Evolutionary conservation across 2,888 invertebrate species (phyloP).

Genomic region (Morpho achilles): DNA sequence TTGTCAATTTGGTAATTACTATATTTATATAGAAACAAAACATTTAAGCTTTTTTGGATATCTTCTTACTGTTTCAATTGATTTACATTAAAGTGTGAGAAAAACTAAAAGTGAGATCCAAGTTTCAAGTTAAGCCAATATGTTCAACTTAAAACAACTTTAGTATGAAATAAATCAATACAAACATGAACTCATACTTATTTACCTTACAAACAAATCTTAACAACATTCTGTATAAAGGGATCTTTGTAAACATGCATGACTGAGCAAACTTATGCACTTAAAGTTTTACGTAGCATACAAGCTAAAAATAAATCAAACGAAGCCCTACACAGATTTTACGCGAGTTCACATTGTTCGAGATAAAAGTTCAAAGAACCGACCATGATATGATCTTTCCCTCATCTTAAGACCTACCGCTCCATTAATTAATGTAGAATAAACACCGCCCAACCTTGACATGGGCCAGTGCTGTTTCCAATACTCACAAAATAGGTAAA

Average conservation of each 20-base stretch:
- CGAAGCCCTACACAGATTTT: slow-evolving; percentile 41
- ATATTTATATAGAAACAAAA: no score
- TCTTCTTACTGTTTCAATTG: no score
- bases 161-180: slow-evolving; percentile 1
- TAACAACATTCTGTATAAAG: slow-evolving; percentile 16
- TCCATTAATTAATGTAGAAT: slow-evolving; percentile 37
- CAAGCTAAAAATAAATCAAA: slow-evolving; percentile 64
- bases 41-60: no score
- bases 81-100: no score
- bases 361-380: slow-evolving; percentile 48
- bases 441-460: slow-evolving; percentile 39
- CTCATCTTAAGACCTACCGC: slow-evolving; percentile 50
- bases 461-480: slow-evolving; percentile 29
- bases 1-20: no score
- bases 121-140: no score
- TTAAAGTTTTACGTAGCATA: slow-evolving; percentile 38
- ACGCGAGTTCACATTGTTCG: slow-evolving; percentile 28
- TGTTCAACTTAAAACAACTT: background rate
- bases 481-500: slow-evolving; percentile 29
- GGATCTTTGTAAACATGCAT: slow-evolving; percentile 18
- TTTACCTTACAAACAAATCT: slow-evolving; percentile 12
- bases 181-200: background rate
- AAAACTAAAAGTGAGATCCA: no score
- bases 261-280: slow-evolving; percentile 51
- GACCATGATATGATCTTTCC: slow-evolving; percentile 63